These are phyloP conservation scores for Ptilorrhoa leucosticta DNA, from an alignment of 2,113 vertebrate genomes.

Conservation along the genomic window DNA sequence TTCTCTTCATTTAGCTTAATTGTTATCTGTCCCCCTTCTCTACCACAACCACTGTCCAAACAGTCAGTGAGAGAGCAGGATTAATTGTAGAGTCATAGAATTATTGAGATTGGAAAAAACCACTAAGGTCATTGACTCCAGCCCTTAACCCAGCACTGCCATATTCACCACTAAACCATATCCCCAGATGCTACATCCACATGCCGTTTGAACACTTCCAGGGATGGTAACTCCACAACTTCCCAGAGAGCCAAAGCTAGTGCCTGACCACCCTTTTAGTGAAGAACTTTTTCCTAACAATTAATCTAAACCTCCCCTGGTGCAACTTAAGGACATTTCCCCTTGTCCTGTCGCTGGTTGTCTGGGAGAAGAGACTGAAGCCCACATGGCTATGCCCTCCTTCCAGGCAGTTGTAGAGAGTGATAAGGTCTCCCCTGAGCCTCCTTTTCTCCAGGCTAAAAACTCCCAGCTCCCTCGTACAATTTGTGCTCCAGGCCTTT, in stretches of 20 bases:
- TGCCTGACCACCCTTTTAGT: background rate
- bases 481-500: background rate
- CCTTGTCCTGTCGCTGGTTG: background rate
- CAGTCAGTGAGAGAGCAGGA: background rate
- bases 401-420: background rate
- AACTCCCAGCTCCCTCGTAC: background rate
- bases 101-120: background rate
- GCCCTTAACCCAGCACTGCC: background rate
- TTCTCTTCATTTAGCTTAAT: background rate
- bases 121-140: background rate
- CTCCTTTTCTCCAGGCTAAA: background rate
- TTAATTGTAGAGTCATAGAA: background rate
- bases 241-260: background rate
- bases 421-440: background rate
- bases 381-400: fast-evolving
- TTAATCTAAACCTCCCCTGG: background rate
- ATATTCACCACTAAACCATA: background rate
- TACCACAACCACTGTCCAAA: background rate
- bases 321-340: background rate
- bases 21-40: background rate
- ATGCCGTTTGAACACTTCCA: background rate
- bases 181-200: background rate
- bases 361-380: fast-evolving
- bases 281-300: background rate
- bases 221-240: background rate